Conservation (phyloP, 1,140 invertebrate species). For the Eufriesea mexicana region DNA sequence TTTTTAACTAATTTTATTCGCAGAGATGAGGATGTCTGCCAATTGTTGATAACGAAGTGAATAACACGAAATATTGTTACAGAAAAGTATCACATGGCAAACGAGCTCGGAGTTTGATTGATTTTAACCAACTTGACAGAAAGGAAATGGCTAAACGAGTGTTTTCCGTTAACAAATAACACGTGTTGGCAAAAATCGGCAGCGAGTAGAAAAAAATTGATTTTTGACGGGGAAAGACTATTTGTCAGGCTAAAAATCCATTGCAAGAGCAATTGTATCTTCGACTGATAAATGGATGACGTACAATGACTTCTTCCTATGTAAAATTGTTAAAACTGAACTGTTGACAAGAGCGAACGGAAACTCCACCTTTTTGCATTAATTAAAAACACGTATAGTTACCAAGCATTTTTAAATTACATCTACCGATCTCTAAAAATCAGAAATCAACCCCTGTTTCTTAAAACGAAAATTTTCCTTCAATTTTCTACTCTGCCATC, state of each 20-base stretch:
- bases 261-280: constrained; percentile 19
- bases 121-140: constrained; percentile 26
- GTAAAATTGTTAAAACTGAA: not conserved
- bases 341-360: not conserved
- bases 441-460: too few species aligned
- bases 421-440: too few species aligned
- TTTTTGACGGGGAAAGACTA: constrained; percentile 25
- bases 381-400: not conserved
- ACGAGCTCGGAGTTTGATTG: constrained; percentile 6
- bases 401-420: not conserved
- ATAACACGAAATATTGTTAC: not conserved
- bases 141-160: constrained; percentile 25
- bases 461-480: too few species aligned
- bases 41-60: not conserved
- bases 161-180: constrained; percentile 34
- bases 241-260: constrained; percentile 37
- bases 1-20: not conserved
- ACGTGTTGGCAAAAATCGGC: constrained; percentile 6
- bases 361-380: not conserved
- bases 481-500: too few species aligned
- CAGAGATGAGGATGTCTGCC: too few species aligned
- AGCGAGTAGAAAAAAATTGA: constrained; percentile 26
- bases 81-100: constrained; percentile 1
- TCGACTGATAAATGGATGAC: constrained; percentile 22
- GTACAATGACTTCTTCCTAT: not conserved